Base-by-base conservation (phyloP, 2,888 invertebrate species). In the Parnassius smintheus region DNA sequence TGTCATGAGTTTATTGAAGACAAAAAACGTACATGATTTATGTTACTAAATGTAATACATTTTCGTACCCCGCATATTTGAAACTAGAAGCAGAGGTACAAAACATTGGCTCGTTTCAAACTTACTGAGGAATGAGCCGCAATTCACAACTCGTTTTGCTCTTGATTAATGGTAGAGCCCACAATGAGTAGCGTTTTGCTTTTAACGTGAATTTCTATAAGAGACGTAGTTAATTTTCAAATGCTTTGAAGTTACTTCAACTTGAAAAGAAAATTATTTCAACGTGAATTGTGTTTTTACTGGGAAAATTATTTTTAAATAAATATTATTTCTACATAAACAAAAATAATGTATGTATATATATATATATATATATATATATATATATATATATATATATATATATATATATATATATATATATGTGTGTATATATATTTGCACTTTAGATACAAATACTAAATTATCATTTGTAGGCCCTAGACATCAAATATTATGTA, bases 151-250 rank as follows among this genome's bases (percentile, higher is more conserved):
- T 56, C 51, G 56, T 42, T 46, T 46, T 51, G 13, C 57, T 41
- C 41, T 22, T 62, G 57, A 57, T 62, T 62, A 62, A 62, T 62
- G 61, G 56, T 41, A 10, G 9, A 41, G 48, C 41, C 53, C 46
- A 48, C 53, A 53, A 50, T 62, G 62, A 62, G 41, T 62, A 46
- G 61, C 50, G 13, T 53, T 62, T 53, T 42, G 52, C 62, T 62
- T 57, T 61, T 52, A 62, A 53, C 62, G 18, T 54, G 57, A 57
- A 49, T 53, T 49, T 56, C 55, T 55, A 61, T 55, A 13, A 46
- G 59, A 18, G 52, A 22, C 54, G 46, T 12, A 53, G 59, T 59
- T 59, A 22, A 57, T 59, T 44, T 59, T 52, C 58, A 18, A 59
- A 56, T 35, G 56, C 56, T 61, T 44, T 45, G n/a, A 45, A n/a